Percentiles rank a stretch among this genome's conserved stretches.
Conservation (phyloP, 2,113 vertebrate species). For the Corythornis madagascariensis region DNA sequence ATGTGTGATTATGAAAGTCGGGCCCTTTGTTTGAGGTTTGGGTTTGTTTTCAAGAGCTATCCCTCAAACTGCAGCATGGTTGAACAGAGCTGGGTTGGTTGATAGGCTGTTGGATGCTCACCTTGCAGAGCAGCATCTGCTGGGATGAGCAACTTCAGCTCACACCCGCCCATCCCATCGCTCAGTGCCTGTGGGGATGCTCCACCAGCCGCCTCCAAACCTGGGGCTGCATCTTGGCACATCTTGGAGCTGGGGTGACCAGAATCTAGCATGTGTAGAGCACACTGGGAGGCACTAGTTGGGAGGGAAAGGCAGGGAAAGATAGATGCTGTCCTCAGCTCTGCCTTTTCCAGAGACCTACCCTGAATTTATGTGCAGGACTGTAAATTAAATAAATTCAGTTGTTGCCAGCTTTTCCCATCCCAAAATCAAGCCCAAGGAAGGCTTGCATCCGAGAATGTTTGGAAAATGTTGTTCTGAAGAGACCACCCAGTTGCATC, state of each 20-base stretch:
- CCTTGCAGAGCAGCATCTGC: not conserved
- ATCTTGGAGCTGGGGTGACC: not conserved
- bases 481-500: conserved; percentile 38
- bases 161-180: not conserved
- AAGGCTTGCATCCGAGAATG: not conserved
- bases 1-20: conserved; percentile 45
- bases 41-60: conserved; percentile 37
- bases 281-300: not conserved
- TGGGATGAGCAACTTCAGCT: not conserved
- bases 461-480: not conserved
- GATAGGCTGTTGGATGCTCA: not conserved
- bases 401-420: not conserved
- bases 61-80: not conserved
- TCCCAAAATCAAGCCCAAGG: not conserved
- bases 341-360: not conserved
- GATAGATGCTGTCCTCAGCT: not conserved
- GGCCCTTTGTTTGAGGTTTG: conserved; percentile 62
- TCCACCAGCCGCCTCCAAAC: not conserved
- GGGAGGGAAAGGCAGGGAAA: not conserved
- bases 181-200: not conserved
- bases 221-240: not conserved
- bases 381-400: not conserved
- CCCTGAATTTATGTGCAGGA: not conserved
- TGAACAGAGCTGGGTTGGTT: not conserved
- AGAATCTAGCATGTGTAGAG: rapidly evolving